phyloP scores from a whole-genome alignment of 2,797 vertebrate species.

The Adrianichthys oophorus region DNA sequence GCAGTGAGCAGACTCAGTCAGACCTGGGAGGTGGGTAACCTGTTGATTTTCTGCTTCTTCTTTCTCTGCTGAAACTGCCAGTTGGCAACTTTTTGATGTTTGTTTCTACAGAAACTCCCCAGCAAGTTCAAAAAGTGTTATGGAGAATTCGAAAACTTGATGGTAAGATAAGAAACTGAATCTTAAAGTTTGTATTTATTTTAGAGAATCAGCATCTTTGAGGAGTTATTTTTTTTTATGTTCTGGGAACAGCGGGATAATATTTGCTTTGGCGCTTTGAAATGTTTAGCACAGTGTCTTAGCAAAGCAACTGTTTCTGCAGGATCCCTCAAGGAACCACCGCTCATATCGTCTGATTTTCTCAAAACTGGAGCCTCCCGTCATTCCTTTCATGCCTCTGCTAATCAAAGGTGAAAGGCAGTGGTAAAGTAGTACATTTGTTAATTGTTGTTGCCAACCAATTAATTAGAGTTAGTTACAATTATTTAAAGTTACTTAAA shows the following conservation, averaged over 20 bases:
- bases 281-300: slow-evolving; percentile 37
- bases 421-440: no score
- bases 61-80: not conserved
- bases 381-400: slow-evolving; percentile 98
- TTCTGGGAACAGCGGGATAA: slow-evolving; percentile 28
- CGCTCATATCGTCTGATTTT: slow-evolving; percentile 92
- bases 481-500: no score
- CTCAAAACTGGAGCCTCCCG: slow-evolving; percentile 91
- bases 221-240: not conserved
- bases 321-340: slow-evolving; percentile 99
- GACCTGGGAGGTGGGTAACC: slow-evolving; percentile 93
- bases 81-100: not conserved
- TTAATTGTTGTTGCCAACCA: no score
- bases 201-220: not conserved
- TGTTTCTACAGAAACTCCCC: slow-evolving; percentile 91
- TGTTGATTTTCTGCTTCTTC: not conserved
- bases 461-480: no score
- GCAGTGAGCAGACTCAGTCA: slow-evolving; percentile 92
- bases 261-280: slow-evolving; percentile 28
- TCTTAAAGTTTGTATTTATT: not conserved
- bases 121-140: slow-evolving; percentile 99
- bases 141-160: slow-evolving; percentile 96
- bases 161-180: slow-evolving; percentile 80
- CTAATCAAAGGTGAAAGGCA: slow-evolving; percentile 91
- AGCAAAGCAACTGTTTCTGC: slow-evolving; percentile 59